Conservation (phyloP, 37 sponge, comb jelly and placozoan species). For the Aphrocallistes beatrix region DNA sequence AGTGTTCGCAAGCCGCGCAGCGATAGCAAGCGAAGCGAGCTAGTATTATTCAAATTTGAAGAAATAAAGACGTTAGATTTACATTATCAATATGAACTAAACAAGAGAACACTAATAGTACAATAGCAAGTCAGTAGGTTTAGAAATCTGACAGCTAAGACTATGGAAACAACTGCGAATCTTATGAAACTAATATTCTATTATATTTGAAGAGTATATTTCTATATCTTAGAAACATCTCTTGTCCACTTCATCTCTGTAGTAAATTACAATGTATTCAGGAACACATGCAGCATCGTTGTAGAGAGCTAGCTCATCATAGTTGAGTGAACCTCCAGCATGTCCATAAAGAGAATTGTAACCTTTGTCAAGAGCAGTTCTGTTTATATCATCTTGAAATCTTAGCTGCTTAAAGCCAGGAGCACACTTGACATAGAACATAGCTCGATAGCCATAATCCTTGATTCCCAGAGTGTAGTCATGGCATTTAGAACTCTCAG, state of each 20-base stretch:
- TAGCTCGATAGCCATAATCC: conserved; percentile 33
- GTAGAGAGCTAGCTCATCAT: conserved; percentile 48
- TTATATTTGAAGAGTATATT: no score
- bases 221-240: conserved; percentile 14
- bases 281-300: conserved; percentile 37
- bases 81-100: no score
- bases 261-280: conserved; percentile 45
- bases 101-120: no score
- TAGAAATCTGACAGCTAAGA: no score
- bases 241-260: conserved; percentile 35
- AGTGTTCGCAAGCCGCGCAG: no score
- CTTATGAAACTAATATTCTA: no score
- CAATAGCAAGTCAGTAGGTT: no score
- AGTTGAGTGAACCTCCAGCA: conserved; percentile 39
- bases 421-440: conserved; percentile 47
- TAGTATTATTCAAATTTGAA: no score
- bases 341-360: conserved; percentile 48
- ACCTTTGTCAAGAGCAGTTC: conserved; percentile 37
- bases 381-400: conserved; percentile 10
- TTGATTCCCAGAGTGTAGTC: conserved; percentile 52
- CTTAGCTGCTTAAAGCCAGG: conserved; percentile 42
- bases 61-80: no score
- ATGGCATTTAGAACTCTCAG: conserved; percentile 61
- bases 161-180: no score
- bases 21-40: no score